Percentiles rank a stretch among this genome's conserved stretches.
Conservation (phyloP, 1,140 invertebrate genomes). For the Drosophila novamexicana region DNA sequence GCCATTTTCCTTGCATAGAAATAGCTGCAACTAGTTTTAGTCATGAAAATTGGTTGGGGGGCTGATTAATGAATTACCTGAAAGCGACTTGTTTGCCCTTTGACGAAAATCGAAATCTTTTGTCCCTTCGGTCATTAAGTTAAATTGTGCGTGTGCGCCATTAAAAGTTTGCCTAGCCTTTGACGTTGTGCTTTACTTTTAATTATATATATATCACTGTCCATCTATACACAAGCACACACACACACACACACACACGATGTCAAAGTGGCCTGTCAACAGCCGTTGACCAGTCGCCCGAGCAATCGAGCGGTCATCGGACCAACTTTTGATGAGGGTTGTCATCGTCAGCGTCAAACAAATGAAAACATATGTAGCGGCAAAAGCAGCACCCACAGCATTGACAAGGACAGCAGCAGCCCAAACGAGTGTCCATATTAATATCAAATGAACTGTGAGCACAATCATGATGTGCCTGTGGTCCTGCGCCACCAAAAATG, state of each 20-base stretch:
- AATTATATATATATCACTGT: constrained; percentile 73
- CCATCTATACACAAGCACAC: constrained; percentile 28
- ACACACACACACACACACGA: constrained; percentile 12
- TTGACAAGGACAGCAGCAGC: constrained; percentile 9
- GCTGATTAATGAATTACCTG: constrained; percentile 76
- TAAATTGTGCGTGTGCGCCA: constrained; percentile 69
- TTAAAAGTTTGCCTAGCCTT: constrained; percentile 66
- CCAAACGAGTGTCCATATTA: constrained; percentile 70
- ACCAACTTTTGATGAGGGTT: constrained; percentile 80
- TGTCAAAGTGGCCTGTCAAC: constrained; percentile 79
- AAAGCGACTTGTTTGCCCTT: constrained; percentile 75
- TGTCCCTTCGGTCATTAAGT: constrained; percentile 69
- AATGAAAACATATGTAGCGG: constrained; percentile 81
- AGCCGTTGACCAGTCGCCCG: constrained; percentile 71
- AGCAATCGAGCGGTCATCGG: constrained; percentile 74
- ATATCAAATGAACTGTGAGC: constrained; percentile 79
- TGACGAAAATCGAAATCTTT: constrained; percentile 70
- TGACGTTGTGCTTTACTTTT: constrained; percentile 49
- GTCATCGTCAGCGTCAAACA: constrained; percentile 81
- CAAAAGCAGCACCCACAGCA: constrained; percentile 31
- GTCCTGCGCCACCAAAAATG: constrained; percentile 28
- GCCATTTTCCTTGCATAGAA: constrained; percentile 30
- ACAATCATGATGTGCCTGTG: constrained; percentile 58
- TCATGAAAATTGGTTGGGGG: constrained; percentile 4
- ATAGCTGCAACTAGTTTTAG: constrained; percentile 53